Evolutionary conservation across 2,113 vertebrate genomes (phyloP), one percentile per base, ranked within the genome.

Genomic region (Silurus asotus): DNA sequence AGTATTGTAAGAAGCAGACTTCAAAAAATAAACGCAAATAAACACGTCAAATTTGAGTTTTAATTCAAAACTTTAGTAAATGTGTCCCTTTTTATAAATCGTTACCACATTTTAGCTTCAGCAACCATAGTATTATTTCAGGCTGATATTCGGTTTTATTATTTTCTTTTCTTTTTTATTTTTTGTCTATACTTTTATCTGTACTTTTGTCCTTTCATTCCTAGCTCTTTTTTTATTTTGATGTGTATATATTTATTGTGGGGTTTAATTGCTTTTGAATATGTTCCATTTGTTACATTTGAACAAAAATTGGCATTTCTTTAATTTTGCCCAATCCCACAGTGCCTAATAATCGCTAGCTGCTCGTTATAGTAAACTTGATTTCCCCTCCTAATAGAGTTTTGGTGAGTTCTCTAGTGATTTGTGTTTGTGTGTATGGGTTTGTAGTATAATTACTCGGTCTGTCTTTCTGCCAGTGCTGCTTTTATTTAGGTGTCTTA

Each of bases 401-500:
- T 51, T 67, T 74, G 19, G 8, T 88, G 13, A 51, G 4, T 81
- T 86, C 5, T 72, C 64, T 51, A 8, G 53, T 61, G 49, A 67
- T 51, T 10, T 23, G 1, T 51, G 8, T 78, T 5, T 65, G 84
- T 85, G 51, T 86, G 0, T 58, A 51, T 70, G 23, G 11, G 28
- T 81, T 80, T 81, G 8, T 80, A 48, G 37, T 49, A 53, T 81
- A n/a, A 25, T 67, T 48, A 62, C 17, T 56, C 13, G 28, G 53
- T 58, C 84, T 48, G 51, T 56, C 37, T 70, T 55, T 49, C 53
- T 85, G 28, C 84, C 76, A 80, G 51, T 86, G 76, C 84, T 81
- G 84, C 62, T 37, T 79, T 86, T 56, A 59, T 87, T 67, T 70
- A 62, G 75, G 78, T 69, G 59, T 59, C 56, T 67, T 51, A 51